Evolutionary conservation across 2,113 vertebrate species (phyloP), one percentile per base, ranked within the genome.

Genomic region (Camelus bactrianus): DNA sequence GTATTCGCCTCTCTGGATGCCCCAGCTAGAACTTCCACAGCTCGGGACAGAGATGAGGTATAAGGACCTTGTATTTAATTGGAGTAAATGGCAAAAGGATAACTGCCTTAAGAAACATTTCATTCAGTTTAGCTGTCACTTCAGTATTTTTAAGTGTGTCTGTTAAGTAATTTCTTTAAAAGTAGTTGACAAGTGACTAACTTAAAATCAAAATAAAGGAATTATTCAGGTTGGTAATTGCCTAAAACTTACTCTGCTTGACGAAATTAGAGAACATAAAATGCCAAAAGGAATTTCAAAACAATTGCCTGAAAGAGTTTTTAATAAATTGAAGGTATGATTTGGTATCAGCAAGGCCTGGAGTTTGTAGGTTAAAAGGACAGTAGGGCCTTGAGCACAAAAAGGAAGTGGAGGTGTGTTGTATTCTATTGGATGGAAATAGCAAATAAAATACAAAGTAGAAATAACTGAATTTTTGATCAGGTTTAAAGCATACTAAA

Each of bases 121-220:
- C 32, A 46, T 89, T 86, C 30, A 58, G 10, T 86, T 86, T 50
- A 70, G 50, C 90, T 91, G 30, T 73, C 73, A 89, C 2, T 22
- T 92, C 22, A 67, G 24, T 79, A 46, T 67, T 82, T 89, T 84
- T 28, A 58, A 89, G 22, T 91, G 9, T 35, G 72, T 67, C 58
- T 94, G 14, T 62, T 62, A 54, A 46, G 48, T 96, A 17, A 52
- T 62, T 84, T 96, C 56, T 85, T 91, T 20, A 64, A 89, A 76
- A 84, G 35, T 91, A 92, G 46, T 87, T 9, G 4, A 58, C 19
- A 79, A 56, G 9, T 11, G 7, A 48, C 73, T 69, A 76, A 93
- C 50, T 77, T 93, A 88, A 77, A 96, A 64, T 89, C 17, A 91
- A 64, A 91, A 46, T 60, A 89, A 96, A 89, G 60, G 30, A 82